Evolutionary conservation across 1,140 invertebrate genomes (phyloP).

Genomic region (Papilio polytes): DNA sequence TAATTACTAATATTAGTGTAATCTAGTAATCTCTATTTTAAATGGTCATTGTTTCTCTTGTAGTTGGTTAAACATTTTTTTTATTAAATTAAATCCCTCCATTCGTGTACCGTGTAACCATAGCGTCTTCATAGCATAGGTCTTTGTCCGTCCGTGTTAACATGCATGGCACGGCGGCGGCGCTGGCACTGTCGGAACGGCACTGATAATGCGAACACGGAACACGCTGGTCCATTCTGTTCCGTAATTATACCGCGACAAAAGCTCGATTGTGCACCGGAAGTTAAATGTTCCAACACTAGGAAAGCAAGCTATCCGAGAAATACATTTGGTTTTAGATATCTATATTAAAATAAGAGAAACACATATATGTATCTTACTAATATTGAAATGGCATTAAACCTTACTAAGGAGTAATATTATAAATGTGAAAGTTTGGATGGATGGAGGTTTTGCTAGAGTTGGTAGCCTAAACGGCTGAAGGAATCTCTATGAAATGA

Average conservation of each 20-base stretch:
- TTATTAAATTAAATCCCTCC: not conserved
- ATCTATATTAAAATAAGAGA: too few relatives aligned
- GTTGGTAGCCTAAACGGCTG: too few relatives aligned
- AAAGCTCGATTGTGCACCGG: constrained; percentile 25
- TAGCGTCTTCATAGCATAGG: constrained; percentile 4
- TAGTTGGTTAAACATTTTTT: not conserved
- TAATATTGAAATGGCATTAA: too few relatives aligned
- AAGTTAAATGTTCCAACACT: constrained; percentile 10
- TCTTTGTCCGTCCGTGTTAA: constrained; percentile 37
- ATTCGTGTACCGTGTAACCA: constrained; percentile 24
- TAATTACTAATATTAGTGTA: too few relatives aligned
- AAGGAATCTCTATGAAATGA: too few relatives aligned
- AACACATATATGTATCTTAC: too few relatives aligned
- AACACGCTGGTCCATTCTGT: constrained; percentile 23
- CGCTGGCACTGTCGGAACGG: not conserved
- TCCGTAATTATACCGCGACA: constrained; percentile 34
- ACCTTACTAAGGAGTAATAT: too few relatives aligned
- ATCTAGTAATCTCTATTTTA: too few relatives aligned
- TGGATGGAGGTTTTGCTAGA: too few relatives aligned
- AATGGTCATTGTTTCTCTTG: too few relatives aligned
- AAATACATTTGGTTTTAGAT: not conserved
- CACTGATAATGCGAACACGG: constrained; percentile 19
- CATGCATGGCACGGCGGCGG: constrained; percentile 16
- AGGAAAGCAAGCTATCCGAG: not conserved
- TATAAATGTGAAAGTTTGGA: too few relatives aligned